Base-by-base conservation (phyloP, 1,140 invertebrate species). In the Lerema accius region DNA sequence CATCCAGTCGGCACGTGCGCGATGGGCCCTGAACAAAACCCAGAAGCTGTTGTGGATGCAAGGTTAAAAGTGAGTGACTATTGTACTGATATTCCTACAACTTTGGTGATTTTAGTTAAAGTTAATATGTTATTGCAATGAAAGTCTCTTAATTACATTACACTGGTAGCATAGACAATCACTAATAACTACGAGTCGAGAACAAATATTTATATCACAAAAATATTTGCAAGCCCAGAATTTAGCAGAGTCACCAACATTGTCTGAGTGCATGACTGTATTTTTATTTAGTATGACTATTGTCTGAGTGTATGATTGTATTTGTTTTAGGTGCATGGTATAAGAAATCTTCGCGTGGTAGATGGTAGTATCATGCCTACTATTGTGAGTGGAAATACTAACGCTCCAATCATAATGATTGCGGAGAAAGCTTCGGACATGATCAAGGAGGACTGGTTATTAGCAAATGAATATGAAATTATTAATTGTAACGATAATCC, bases 391-490 rank as follows among this genome's bases (percentile, higher is more conserved):
- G 96, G 96, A 0, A 97, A 97, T 70, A 97, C 96, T 1, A 97
- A 97, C 69, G 96, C 96, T 0, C 96, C 96, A 0, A 94, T 95
- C 0, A 95, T 98, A 6, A 98, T 98, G 97, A 97, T 99, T 16
- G 97, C 92, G 0, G 97, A 99, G 75, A 98, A 97, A 80, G 97
- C 95, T 0, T 92, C 97, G 0, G 97, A 98, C 87, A 90, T 98
- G 87, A 95, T 98, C 5, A 96, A 96, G 76, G 91, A 93, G 61
- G 91, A 95, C 51, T 96, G 95, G 95, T 67, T 82, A 6, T 73
- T 86, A 23, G 28, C 11, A 13, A 51, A 28, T 11, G 26, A 63
- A 61, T 40, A 39, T 39, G 26, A 58, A 19, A 35, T 19, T 3
- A 17, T 58, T 10, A 46, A 5, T 28, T 59, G 56, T 26, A 59